phyloP scores from a whole-genome alignment of 2,797 vertebrate genomes.

The Ataeniobius toweri region DNA sequence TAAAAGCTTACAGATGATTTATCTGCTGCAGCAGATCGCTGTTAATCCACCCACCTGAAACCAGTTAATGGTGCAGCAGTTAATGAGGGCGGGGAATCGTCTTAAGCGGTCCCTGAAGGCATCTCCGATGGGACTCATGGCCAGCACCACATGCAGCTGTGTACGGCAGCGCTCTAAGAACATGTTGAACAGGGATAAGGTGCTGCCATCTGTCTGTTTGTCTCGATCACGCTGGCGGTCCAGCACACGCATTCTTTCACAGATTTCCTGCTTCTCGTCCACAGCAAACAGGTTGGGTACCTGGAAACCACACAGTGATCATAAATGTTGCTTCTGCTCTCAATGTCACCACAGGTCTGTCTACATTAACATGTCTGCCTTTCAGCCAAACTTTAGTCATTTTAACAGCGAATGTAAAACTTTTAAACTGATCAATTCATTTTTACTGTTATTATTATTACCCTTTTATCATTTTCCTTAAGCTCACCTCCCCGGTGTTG shows the following conservation, averaged over 20 bases:
- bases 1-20: background rate
- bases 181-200: slow-evolving; percentile 90
- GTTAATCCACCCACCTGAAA: slow-evolving; percentile 87
- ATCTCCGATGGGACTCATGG: slow-evolving; percentile 94
- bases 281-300: slow-evolving; percentile 89
- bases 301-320: slow-evolving; percentile 32
- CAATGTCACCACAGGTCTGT: background rate
- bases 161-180: slow-evolving; percentile 89
- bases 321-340: background rate
- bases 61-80: slow-evolving; percentile 97
- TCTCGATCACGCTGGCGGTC: slow-evolving; percentile 86
- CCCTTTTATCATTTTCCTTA: background rate
- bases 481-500: slow-evolving; percentile 86
- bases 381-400: background rate
- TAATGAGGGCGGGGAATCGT: slow-evolving; percentile 93
- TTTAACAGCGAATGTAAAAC: background rate
- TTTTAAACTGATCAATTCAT: background rate
- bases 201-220: slow-evolving; percentile 89
- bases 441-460: too few species aligned
- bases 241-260: slow-evolving; percentile 87
- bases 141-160: slow-evolving; percentile 89
- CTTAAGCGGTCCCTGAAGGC: slow-evolving; percentile 87
- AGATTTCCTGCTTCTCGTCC: slow-evolving; percentile 91
- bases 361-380: background rate
- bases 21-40: background rate